Evolutionary conservation across 2,888 invertebrate species (phyloP), one percentile per base, ranked within the genome.

Genomic region (Cerceris ruficornis): DNA sequence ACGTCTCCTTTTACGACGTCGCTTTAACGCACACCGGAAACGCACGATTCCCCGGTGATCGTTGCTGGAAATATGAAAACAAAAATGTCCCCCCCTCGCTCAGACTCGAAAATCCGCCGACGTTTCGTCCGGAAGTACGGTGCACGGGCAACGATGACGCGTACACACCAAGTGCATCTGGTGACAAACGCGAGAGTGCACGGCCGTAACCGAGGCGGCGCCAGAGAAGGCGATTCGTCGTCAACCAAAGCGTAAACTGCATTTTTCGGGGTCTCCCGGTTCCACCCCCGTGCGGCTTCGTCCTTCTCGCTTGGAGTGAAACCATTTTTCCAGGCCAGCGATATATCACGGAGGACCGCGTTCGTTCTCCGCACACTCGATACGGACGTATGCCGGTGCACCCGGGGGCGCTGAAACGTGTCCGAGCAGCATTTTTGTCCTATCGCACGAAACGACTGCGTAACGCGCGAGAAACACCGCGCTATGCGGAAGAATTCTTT

Each of bases 221-320:
- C 66, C 68, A 28, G 70, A 52, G 71, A 85, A 85, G 85, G 77
- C 80, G 82, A 78, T 82, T 82, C 82, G 84, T 81, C 80, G 84
- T 78, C 78, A 80, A 82, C 69, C 80, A 83, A 83, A 86, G 82
- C 84, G 85, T 87, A 83, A 87, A 86, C 84, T 83, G 84, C 82
- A 81, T 87, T 87, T 87, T 87, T 86, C 84, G 79, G 71, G 71
- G 75, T 81, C 80, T 78, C 75, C 73, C 76, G 71, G 70, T 76
- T 80, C 72, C 68, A 70, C 66, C 71, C 50, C 55, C 64, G 66
- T 2, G 28, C 28, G 28, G 28, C 28, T 28, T 28, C 28, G 28
- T 28, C 28, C 28, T 28, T 28, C 28, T 28, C 28, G 28, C 28
- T 28, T 28, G 28, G 28, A 28, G 72, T 57, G 67, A 73, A 78